Conservation (phyloP, 2,113 vertebrate genomes). For the Diadophis punctatus region DNA sequence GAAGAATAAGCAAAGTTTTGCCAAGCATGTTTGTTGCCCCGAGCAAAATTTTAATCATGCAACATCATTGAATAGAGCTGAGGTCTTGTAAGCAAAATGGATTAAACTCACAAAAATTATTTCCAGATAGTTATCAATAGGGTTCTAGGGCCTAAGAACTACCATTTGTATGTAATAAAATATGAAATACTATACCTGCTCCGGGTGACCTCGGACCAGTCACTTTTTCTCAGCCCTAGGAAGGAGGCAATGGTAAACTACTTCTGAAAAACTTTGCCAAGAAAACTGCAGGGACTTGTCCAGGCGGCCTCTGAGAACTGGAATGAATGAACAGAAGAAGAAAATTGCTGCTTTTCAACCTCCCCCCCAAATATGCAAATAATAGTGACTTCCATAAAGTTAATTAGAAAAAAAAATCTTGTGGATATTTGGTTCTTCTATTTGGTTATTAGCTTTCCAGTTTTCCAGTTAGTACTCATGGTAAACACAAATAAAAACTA, state of each 20-base stretch:
- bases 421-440: neutral
- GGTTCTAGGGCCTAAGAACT: neutral
- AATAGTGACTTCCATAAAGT: neutral
- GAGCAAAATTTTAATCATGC: neutral
- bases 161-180: neutral
- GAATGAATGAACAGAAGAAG: neutral
- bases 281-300: neutral
- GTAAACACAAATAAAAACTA: neutral
- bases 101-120: neutral
- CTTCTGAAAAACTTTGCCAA: neutral
- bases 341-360: neutral
- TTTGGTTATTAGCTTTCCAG: neutral
- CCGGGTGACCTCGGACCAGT: neutral
- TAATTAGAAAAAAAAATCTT: neutral
- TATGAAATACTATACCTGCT: neutral
- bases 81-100: neutral
- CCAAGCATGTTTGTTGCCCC: neutral
- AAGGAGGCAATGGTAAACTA: neutral
- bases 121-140: neutral
- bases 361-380: neutral
- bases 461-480: neutral
- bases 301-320: neutral
- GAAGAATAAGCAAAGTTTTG: neutral
- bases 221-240: neutral
- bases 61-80: neutral